Percentiles rank a stretch among this genome's conserved stretches.
phyloP scores from a whole-genome alignment of 2,888 invertebrate genomes.

The Torymus tubicola region DNA sequence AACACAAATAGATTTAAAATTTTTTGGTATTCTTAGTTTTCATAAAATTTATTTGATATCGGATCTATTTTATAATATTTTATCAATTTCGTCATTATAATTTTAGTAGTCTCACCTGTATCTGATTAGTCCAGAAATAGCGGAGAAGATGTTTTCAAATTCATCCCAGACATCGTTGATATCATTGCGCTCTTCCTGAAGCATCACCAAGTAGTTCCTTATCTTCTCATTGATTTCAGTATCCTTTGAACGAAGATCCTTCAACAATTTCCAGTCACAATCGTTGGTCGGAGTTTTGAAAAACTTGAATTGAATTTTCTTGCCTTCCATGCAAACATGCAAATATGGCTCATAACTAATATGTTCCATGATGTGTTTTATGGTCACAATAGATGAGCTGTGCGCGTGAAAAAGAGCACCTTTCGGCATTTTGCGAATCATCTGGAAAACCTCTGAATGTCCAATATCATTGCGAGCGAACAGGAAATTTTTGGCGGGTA shows the following conservation, averaged over 20 bases:
- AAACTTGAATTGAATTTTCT: constrained; percentile 49
- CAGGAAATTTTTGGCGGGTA: constrained; percentile 83
- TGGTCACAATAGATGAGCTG: constrained; percentile 81
- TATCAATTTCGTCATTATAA: too few species aligned
- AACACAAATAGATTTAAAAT: too few species aligned
- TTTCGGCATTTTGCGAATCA: constrained; percentile 85
- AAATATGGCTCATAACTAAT: constrained; percentile 82
- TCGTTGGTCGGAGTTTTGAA: constrained; percentile 2
- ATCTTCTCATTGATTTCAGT: constrained; percentile 78
- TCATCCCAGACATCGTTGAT: constrained; percentile 79
- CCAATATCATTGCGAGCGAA: constrained; percentile 79
- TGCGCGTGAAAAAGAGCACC: constrained; percentile 85
- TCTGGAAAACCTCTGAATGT: constrained; percentile 81
- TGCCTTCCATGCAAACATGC: constrained; percentile 76
- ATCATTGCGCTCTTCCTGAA: constrained; percentile 69
- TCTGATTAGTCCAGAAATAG: too few species aligned
- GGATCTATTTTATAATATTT: too few species aligned
- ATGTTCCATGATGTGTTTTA: constrained; percentile 80
- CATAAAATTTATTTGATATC: too few species aligned
- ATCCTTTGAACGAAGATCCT: constrained; percentile 59
- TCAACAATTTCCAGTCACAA: constrained; percentile 68
- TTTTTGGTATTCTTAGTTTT: too few species aligned
- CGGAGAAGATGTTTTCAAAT: not conserved
- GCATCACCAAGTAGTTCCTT: too few species aligned
- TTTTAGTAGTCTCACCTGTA: too few species aligned